Base-by-base conservation (phyloP, 2,888 invertebrate genomes). In the Latrodectus elegans region DNA sequence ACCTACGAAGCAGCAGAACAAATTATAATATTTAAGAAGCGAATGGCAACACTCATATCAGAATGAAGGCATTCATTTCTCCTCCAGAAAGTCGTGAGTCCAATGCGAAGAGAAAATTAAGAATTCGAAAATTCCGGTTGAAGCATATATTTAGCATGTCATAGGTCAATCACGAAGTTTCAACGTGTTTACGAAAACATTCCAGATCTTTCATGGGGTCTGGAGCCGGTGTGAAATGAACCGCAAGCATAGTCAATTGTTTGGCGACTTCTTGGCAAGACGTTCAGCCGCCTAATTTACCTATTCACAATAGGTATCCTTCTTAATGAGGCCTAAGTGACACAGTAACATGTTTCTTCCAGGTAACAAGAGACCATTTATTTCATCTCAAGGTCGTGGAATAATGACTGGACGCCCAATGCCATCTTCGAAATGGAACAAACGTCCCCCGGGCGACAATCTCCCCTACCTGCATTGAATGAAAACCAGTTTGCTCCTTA, bases 321-420 rank as follows among this genome's bases (percentile, higher is more conserved):
- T 75, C 74, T 64, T 80, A 76, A 80, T 86, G 86, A 73, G 67
- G 55, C 53, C 38, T 68, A 77, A 87, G 86, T 87, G 77, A 87
- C 81, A 87, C 86, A 87, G 86, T 86, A 86, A 86, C 86, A 86
- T 86, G 80, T 80, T 86, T 86, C 86, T 86, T 70, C 86, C 60
- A 78, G 79, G 74, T 72, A 68, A 81, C 85, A 70, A 55, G 70
- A 65, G 86, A 75, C 77, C 65, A 85, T 85, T 85, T 80, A 79
- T 85, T 80, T 85, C 70, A 74, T 68, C 80, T 70, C 79, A 79
- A 85, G 79, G 85, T 68, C 75, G 74, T 67, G 70, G 67, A 75
- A 82, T 75, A 82, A 82, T 82, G 75, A 68, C 73, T 26, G 52
- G 53, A 71, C 64, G 73, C 73, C 15, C 17, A 49, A 71, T 64